Evolutionary conservation across 2,797 vertebrate species (phyloP).

Genomic region (Protonibea diacanthus): DNA sequence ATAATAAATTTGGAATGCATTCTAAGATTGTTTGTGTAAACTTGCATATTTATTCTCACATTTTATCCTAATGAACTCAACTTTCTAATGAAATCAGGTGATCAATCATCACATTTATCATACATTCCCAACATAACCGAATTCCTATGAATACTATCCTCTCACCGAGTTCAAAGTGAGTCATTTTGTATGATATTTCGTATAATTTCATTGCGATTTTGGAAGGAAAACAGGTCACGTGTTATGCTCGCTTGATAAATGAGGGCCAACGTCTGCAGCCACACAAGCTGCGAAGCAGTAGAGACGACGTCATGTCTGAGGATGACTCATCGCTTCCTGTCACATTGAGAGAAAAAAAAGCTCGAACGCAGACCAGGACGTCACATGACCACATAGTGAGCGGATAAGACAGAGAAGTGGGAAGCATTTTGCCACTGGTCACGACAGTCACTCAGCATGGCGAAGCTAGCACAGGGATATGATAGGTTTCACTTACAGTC

Average conservation of each 20-base stretch:
- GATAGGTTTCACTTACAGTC: slow-evolving; percentile 80
- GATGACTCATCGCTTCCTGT: slow-evolving; percentile 69
- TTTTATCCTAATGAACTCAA: background rate
- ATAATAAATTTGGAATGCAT: background rate
- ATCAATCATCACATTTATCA: slow-evolving; percentile 4
- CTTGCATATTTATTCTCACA: background rate
- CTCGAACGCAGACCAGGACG: slow-evolving; percentile 66
- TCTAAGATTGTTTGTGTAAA: background rate
- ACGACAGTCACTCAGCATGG: slow-evolving; percentile 81
- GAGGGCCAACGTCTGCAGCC: slow-evolving; percentile 72
- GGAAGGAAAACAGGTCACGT: slow-evolving; percentile 22
- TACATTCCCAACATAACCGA: background rate
- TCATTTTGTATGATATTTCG: background rate
- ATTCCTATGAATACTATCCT: slow-evolving; percentile 6
- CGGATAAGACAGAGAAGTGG: slow-evolving; percentile 63
- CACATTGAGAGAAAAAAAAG: slow-evolving; percentile 62
- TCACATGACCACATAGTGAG: slow-evolving; percentile 78
- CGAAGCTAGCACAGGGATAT: slow-evolving; percentile 56
- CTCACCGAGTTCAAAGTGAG: background rate
- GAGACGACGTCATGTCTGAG: slow-evolving; percentile 54
- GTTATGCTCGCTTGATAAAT: slow-evolving; percentile 59
- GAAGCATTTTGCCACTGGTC: slow-evolving; percentile 89
- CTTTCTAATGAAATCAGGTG: background rate
- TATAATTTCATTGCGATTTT: background rate
- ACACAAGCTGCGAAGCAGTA: slow-evolving; percentile 65